phyloP scores from a whole-genome alignment of 2,113 vertebrate species.

The Dipodomys stephensi region DNA sequence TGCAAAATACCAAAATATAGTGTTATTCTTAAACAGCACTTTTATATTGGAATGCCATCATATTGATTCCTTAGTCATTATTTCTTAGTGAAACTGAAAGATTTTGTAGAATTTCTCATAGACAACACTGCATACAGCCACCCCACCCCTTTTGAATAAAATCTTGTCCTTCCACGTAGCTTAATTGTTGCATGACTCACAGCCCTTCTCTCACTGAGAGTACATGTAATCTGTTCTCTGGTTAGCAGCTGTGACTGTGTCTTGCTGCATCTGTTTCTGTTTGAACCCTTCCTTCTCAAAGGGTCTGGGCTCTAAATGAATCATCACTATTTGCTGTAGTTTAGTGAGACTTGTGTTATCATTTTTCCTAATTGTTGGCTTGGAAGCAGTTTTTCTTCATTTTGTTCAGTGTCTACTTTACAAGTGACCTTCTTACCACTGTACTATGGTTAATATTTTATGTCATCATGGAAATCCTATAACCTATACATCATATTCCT shows the following conservation, averaged over 20 bases:
- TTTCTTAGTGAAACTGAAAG: conserved; percentile 64
- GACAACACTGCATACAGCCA: not conserved
- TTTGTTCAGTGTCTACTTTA: not conserved
- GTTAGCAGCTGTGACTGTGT: conserved; percentile 63
- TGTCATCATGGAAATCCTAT: conserved; percentile 30
- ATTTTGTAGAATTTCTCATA: conserved; percentile 45
- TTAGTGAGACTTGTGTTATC: conserved; percentile 27
- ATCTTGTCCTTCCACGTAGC: conserved; percentile 21
- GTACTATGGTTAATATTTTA: conserved; percentile 42
- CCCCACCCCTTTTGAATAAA: not conserved
- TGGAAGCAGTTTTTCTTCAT: conserved; percentile 37
- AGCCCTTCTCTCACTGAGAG: conserved; percentile 37
- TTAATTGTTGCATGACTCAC: conserved; percentile 52
- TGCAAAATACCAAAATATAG: not conserved
- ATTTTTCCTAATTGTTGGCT: conserved; percentile 42
- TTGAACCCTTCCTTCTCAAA: conserved; percentile 49
- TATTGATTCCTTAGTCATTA: conserved; percentile 11
- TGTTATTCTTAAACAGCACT: conserved; percentile 23
- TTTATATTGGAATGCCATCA: conserved; percentile 30
- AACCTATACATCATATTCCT: not conserved
- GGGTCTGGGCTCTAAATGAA: conserved; percentile 12
- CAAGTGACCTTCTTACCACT: not conserved
- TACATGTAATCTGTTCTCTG: conserved; percentile 30
- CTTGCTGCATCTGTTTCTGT: conserved; percentile 61
- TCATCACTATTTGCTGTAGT: conserved; percentile 36